phyloP scores from a whole-genome alignment of 2,113 vertebrate genomes.

The Nyctereutes procyonoides region DNA sequence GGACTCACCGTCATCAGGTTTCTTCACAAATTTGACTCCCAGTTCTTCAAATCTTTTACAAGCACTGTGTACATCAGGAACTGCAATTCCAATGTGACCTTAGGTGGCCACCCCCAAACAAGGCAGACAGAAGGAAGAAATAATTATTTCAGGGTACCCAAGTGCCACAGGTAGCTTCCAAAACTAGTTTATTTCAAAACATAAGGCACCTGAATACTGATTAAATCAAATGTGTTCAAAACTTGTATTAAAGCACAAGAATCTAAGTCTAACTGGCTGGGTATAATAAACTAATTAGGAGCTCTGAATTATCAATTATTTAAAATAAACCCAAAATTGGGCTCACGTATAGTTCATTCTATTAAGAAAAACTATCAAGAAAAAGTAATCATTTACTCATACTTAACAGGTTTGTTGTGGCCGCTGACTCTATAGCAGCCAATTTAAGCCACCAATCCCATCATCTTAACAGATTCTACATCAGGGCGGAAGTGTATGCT shows the following conservation, averaged over 20 bases:
- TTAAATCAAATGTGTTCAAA: background rate
- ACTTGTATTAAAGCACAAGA: slow-evolving; percentile 35
- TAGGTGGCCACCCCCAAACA: background rate
- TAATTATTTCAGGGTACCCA: background rate
- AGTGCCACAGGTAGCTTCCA: background rate
- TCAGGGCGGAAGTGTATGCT: background rate
- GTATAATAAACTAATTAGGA: background rate
- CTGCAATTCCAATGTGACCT: slow-evolving; percentile 98
- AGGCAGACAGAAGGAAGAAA: slow-evolving; percentile 17
- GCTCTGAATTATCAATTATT: background rate
- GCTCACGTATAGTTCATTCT: background rate
- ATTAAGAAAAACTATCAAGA: background rate
- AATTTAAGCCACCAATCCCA: background rate
- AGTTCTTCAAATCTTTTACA: slow-evolving; percentile 97
- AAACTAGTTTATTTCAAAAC: slow-evolving; percentile 33
- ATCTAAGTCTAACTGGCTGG: background rate
- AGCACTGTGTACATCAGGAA: slow-evolving; percentile 94
- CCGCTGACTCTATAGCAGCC: background rate
- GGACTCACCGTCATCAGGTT: slow-evolving; percentile 95
- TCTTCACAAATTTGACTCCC: slow-evolving; percentile 98
- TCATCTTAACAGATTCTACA: background rate
- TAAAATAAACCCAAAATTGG: slow-evolving; percentile 18
- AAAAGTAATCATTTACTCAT: background rate
- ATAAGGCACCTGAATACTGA: slow-evolving; percentile 18
- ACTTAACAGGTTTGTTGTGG: background rate